Conservation (phyloP, 2,113 vertebrate species). For the Rana temporaria region DNA sequence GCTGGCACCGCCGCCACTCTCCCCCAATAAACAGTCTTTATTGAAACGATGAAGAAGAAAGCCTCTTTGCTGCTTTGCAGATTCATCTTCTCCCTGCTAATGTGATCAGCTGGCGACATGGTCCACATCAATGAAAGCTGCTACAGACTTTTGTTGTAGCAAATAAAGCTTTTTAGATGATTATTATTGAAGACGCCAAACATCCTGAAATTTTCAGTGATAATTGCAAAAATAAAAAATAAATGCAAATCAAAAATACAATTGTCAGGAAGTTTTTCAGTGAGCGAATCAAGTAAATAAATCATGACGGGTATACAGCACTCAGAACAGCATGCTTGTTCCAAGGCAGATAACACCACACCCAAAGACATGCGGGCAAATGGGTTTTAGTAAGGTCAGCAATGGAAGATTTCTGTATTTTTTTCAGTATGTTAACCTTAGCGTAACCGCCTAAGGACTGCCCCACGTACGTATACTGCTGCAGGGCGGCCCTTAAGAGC, state of each 20-base stretch:
- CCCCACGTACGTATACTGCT: too few species aligned
- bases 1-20: not conserved
- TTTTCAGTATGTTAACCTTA: too few species aligned
- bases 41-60: constrained; percentile 68
- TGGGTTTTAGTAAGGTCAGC: too few species aligned
- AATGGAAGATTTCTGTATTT: too few species aligned
- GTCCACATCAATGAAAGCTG: constrained; percentile 77
- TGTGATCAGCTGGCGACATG: constrained; percentile 77
- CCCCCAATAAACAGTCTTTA: constrained; percentile 26
- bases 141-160: constrained; percentile 80
- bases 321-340: too few species aligned
- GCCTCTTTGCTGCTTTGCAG: constrained; percentile 69
- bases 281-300: too few species aligned
- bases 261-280: too few species aligned
- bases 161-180: constrained; percentile 81
- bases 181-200: constrained; percentile 79
- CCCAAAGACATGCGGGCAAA: too few species aligned
- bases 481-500: too few species aligned
- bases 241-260: not conserved
- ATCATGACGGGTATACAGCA: too few species aligned
- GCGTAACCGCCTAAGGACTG: too few species aligned
- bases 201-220: constrained; percentile 73
- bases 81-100: constrained; percentile 76
- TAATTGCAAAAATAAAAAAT: constrained; percentile 64
- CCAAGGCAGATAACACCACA: too few species aligned